Evolutionary conservation across 2,113 vertebrate genomes (phyloP).

Genomic region (Odontophorus gujanensis): DNA sequence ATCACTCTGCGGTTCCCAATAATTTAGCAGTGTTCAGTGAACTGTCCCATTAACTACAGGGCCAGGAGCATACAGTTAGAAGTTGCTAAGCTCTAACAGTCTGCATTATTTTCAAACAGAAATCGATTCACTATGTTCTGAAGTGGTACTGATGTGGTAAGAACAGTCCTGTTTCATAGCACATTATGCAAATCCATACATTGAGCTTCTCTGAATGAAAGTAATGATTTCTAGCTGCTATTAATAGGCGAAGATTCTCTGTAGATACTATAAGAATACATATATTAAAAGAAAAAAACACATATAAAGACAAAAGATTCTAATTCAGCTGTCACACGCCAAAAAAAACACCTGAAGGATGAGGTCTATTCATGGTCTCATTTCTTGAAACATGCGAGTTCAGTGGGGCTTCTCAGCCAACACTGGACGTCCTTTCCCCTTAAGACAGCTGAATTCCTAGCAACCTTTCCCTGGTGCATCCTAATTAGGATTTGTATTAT

Average conservation of each 20-base stretch:
- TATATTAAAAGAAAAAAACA: not conserved
- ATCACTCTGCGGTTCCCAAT: not conserved
- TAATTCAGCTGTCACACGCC: not conserved
- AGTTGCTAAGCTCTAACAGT: not conserved
- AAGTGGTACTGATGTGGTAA: not conserved
- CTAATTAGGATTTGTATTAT: constrained; percentile 58
- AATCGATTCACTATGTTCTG: not conserved
- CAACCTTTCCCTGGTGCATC: constrained; percentile 36
- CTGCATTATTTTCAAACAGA: not conserved
- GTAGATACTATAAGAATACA: not conserved
- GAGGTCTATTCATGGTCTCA: not conserved
- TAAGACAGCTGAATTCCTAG: constrained; percentile 16
- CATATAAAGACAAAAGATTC: not conserved
- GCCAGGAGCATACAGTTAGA: not conserved
- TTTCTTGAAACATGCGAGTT: not conserved
- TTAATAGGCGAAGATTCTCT: not conserved
- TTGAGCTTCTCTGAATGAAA: not conserved
- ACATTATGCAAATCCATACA: not conserved
- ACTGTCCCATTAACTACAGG: not conserved
- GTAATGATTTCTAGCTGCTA: not conserved
- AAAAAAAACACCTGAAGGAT: not conserved
- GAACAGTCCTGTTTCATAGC: not conserved
- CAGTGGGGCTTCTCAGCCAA: not conserved
- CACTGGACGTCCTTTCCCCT: not conserved
- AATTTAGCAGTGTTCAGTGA: not conserved